Conservation (phyloP, 2,113 vertebrate species). For the Cololabis saira region DNA sequence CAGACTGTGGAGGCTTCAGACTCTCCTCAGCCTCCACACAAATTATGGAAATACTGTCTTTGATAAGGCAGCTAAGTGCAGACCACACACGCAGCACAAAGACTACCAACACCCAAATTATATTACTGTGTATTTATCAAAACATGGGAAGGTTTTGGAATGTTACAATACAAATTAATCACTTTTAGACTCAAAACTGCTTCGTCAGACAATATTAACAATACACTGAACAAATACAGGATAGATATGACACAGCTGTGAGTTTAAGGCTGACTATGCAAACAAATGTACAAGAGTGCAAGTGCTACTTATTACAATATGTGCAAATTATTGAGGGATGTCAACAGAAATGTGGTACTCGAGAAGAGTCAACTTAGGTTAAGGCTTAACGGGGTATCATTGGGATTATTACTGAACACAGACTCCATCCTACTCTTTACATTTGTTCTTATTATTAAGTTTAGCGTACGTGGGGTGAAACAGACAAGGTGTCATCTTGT, state of each 20-base stretch:
- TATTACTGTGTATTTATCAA: slow-evolving; percentile 69
- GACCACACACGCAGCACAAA: slow-evolving; percentile 39
- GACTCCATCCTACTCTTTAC: slow-evolving; percentile 31
- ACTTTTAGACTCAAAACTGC: slow-evolving; percentile 57
- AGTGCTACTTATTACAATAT: slow-evolving; percentile 57
- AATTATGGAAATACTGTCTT: slow-evolving; percentile 30
- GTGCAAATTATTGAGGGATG: slow-evolving; percentile 59
- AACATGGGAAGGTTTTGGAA: slow-evolving; percentile 68
- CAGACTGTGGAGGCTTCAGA: slow-evolving; percentile 29
- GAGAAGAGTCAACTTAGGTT: slow-evolving; percentile 57
- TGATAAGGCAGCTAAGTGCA: slow-evolving; percentile 23
- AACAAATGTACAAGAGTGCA: slow-evolving; percentile 58
- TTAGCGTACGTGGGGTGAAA: slow-evolving; percentile 36
- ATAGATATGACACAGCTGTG: slow-evolving; percentile 47
- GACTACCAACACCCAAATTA: slow-evolving; percentile 46
- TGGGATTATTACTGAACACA: slow-evolving; percentile 42
- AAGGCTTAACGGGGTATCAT: slow-evolving; percentile 68
- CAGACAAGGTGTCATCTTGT: slow-evolving; percentile 20
- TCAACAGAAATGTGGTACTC: slow-evolving; percentile 47
- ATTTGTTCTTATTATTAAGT: slow-evolving; percentile 25
- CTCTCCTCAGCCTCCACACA: slow-evolving; percentile 17
- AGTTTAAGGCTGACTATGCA: slow-evolving; percentile 73
- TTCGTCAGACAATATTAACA: slow-evolving; percentile 65
- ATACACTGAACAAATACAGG: slow-evolving; percentile 57
- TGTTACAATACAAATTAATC: slow-evolving; percentile 80